A percentile compares a stretch with the other conserved stretches of the same genome.
phyloP scores from a whole-genome alignment of 2,113 vertebrate genomes.

The Casuarius casuarius region DNA sequence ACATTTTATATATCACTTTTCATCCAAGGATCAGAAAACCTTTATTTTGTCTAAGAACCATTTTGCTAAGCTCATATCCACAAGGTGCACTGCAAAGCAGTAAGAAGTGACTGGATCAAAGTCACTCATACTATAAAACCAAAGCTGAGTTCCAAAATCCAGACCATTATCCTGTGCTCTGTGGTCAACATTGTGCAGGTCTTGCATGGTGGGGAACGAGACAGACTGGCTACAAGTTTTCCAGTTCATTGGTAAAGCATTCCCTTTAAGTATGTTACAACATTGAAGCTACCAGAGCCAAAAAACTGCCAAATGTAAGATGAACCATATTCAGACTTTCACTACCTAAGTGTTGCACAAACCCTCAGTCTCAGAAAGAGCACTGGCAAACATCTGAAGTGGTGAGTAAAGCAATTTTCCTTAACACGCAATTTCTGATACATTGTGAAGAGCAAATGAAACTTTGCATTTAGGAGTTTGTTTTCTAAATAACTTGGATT shows the following conservation, averaged over 20 bases:
- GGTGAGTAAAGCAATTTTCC: background rate
- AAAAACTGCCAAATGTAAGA: slow-evolving; percentile 18
- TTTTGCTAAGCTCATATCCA: background rate
- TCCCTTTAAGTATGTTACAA: slow-evolving; percentile 29
- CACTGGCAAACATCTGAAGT: background rate
- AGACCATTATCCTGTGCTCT: background rate
- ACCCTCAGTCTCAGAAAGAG: background rate
- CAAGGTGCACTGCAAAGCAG: background rate
- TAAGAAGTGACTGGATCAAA: slow-evolving; percentile 19
- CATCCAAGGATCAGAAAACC: background rate
- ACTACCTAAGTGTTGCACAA: slow-evolving; percentile 15
- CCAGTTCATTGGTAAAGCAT: slow-evolving; percentile 31
- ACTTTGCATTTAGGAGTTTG: background rate
- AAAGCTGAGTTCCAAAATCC: slow-evolving; percentile 27
- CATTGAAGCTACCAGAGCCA: background rate
- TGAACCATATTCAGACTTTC: slow-evolving; percentile 47
- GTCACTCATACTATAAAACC: slow-evolving; percentile 27
- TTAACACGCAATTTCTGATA: background rate
- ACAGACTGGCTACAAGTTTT: slow-evolving; percentile 37
- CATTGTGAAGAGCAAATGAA: rapidly evolving
- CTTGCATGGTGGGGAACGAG: background rate
- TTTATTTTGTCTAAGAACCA: background rate
- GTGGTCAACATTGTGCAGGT: background rate
- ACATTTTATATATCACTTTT: background rate
- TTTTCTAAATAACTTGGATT: background rate